These are phyloP conservation scores for Rhorus exstirpatorius DNA, from an alignment of 2,888 invertebrate species.

Conservation along the genomic window DNA sequence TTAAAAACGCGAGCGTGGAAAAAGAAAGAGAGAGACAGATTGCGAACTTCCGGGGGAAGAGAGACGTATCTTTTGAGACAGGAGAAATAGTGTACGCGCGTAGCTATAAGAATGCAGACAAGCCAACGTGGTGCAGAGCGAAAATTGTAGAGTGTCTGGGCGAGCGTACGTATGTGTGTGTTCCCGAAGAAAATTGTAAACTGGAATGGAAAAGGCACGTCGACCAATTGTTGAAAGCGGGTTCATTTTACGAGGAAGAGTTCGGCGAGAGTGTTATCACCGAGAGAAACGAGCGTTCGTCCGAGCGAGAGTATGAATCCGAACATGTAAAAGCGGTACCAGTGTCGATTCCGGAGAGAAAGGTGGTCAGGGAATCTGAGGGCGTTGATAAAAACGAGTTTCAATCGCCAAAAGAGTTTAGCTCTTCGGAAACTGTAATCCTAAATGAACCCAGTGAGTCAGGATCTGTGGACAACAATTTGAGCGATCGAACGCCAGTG, in stretches of 20 bases:
- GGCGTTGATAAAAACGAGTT: no score
- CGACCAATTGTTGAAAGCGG: slow-evolving; percentile 49
- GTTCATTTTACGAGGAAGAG: slow-evolving; percentile 37
- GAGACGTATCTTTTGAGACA: slow-evolving; percentile 37
- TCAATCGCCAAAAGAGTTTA: no score
- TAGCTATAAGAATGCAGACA: slow-evolving; percentile 54
- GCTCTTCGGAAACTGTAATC: background rate
- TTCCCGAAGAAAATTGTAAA: slow-evolving; percentile 9
- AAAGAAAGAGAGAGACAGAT: slow-evolving; percentile 46
- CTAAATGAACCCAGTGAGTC: no score
- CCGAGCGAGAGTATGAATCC: background rate
- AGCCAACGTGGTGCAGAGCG: slow-evolving; percentile 42
- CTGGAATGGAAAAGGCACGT: slow-evolving; percentile 50
- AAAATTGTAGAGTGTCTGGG: background rate
- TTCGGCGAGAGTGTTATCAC: background rate
- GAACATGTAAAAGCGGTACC: background rate
- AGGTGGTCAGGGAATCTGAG: no score
- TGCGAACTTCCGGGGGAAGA: slow-evolving; percentile 41
- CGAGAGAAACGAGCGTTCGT: background rate
- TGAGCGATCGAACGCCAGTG: slow-evolving; percentile 3
- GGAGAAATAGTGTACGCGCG: slow-evolving; percentile 49
- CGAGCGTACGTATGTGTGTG: slow-evolving; percentile 18
- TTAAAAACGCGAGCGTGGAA: slow-evolving; percentile 1
- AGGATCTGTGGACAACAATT: background rate
- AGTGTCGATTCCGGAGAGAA: background rate